Evolutionary conservation across 2,797 vertebrate species (phyloP).

Genomic region (Micropoecilia bifurca): DNA sequence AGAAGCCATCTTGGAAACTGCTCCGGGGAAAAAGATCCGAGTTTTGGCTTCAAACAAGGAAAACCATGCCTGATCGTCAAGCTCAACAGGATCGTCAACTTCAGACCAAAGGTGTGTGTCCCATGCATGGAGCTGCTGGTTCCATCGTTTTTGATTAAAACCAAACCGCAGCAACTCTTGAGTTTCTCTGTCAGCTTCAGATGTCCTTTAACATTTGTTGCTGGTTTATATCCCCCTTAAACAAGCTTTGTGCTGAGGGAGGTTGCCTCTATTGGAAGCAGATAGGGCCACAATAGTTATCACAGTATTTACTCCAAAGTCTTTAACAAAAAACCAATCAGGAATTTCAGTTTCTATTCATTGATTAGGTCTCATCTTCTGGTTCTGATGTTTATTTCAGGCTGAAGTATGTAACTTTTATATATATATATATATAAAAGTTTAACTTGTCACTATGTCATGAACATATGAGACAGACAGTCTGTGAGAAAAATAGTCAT

Average conservation of each 20-base stretch:
- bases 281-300: not conserved
- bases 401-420: too few species aligned
- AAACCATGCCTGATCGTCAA: conserved; percentile 93
- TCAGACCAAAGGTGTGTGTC: conserved; percentile 86
- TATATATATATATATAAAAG: too few species aligned
- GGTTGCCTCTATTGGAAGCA: not conserved
- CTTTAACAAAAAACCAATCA: not conserved
- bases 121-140: not conserved
- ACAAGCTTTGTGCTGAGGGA: not conserved
- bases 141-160: not conserved
- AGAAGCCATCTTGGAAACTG: conserved; percentile 83
- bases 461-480: too few species aligned
- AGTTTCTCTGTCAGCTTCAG: not conserved
- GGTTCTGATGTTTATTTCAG: not conserved
- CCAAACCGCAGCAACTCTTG: not conserved
- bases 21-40: conserved; percentile 77
- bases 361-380: too few species aligned
- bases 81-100: conserved; percentile 94
- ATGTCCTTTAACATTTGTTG: not conserved
- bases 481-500: not conserved
- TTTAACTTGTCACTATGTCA: too few species aligned
- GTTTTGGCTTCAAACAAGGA: conserved; percentile 85
- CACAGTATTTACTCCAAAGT: not conserved
- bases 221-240: not conserved
- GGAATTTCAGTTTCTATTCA: too few species aligned